Conservation (phyloP, 2,797 vertebrate genomes). For the Enteromius argenteus region DNA sequence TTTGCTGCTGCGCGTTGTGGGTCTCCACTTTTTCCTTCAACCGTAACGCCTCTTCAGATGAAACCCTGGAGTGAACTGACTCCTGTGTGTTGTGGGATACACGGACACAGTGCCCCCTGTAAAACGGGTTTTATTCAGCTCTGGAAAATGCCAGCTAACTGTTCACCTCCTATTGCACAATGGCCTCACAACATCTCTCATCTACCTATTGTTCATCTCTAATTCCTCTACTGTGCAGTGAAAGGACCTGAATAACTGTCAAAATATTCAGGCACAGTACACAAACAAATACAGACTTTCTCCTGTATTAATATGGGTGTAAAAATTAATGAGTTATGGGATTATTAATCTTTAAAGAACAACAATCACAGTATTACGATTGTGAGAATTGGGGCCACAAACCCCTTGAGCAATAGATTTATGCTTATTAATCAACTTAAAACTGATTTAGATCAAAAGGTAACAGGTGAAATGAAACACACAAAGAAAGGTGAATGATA, state of each 20-base stretch:
- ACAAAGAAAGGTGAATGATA: slow-evolving; percentile 72
- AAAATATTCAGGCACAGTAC: slow-evolving; percentile 32
- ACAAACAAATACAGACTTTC: slow-evolving; percentile 23
- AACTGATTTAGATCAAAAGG: background rate
- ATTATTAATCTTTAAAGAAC: background rate
- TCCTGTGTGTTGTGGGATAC: background rate
- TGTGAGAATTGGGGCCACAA: background rate
- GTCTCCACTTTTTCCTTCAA: slow-evolving; percentile 40
- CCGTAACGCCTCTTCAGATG: background rate
- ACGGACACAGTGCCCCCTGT: background rate
- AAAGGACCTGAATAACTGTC: slow-evolving; percentile 50
- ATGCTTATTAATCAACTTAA: background rate
- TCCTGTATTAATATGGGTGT: slow-evolving; percentile 17
- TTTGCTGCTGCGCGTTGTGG: slow-evolving; percentile 5
- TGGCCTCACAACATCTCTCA: slow-evolving; percentile 35
- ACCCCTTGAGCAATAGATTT: background rate
- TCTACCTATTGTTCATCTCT: slow-evolving; percentile 56
- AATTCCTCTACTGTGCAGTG: slow-evolving; percentile 68
- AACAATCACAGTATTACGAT: background rate
- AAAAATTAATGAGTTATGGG: background rate
- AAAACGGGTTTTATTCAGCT: slow-evolving; percentile 50
- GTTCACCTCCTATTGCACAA: slow-evolving; percentile 32
- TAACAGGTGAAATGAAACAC: slow-evolving; percentile 43
- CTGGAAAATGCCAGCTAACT: slow-evolving; percentile 57
- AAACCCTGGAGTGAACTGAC: slow-evolving; percentile 1